Conservation (phyloP, 2,113 vertebrate genomes). For the Cephalopholis sonnerati region DNA sequence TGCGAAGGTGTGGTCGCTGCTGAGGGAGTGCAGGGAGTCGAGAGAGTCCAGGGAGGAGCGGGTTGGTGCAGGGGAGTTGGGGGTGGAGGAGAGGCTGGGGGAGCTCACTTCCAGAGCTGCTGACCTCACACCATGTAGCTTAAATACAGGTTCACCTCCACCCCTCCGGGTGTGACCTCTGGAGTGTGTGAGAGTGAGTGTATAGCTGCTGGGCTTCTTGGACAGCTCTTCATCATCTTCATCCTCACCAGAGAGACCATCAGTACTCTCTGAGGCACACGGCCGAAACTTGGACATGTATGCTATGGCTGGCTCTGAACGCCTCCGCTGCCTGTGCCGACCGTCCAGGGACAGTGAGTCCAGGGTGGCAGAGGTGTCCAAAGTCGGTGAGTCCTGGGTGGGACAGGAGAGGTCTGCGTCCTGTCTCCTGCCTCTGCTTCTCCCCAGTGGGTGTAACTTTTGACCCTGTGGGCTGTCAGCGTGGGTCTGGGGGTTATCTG, state of each 20-base stretch:
- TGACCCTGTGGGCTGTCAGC: neutral
- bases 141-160: neutral
- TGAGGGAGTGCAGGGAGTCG: slow-evolving; percentile 74
- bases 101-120: slow-evolving; percentile 83
- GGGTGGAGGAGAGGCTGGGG: slow-evolving; percentile 89
- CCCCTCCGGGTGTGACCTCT: neutral
- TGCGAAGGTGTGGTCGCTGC: slow-evolving; percentile 26
- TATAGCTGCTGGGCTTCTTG: neutral
- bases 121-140: neutral
- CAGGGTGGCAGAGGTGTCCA: slow-evolving; percentile 28
- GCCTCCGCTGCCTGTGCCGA: slow-evolving; percentile 80
- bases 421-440: slow-evolving; percentile 47
- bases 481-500: neutral
- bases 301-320: slow-evolving; percentile 89
- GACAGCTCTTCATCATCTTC: slow-evolving; percentile 60
- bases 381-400: neutral
- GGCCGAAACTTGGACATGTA: slow-evolving; percentile 68
- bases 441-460: slow-evolving; percentile 24
- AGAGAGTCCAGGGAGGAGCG: slow-evolving; percentile 88
- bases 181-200: neutral
- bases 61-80: slow-evolving; percentile 87
- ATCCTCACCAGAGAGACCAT: slow-evolving; percentile 76
- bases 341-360: slow-evolving; percentile 62
- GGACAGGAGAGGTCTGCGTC: slow-evolving; percentile 52
- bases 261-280: slow-evolving; percentile 75